Conservation (phyloP, 2,888 invertebrate genomes). For the Philereme vetulata region DNA sequence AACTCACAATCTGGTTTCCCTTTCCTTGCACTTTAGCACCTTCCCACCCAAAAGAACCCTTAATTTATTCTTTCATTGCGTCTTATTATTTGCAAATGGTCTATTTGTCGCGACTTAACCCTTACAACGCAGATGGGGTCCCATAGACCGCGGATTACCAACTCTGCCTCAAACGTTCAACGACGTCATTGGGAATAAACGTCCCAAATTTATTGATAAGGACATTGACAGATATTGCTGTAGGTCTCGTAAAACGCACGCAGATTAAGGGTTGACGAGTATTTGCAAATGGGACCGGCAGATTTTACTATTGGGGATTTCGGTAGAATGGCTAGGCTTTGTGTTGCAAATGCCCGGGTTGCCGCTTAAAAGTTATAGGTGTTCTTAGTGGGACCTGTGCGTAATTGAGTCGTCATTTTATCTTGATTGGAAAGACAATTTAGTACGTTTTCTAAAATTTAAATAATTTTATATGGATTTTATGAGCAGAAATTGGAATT, state of each 20-base stretch:
- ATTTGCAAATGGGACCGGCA: constrained; percentile 78
- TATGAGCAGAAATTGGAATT: too few relatives aligned
- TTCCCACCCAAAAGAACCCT: constrained; percentile 49
- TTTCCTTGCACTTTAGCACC: constrained; percentile 36
- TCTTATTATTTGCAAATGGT: constrained; percentile 84
- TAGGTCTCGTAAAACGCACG: constrained; percentile 79
- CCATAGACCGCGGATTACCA: constrained; percentile 75
- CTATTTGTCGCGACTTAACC: constrained; percentile 83
- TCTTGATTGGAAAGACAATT: constrained; percentile 22
- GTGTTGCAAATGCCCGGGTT: constrained; percentile 56
- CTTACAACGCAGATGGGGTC: constrained; percentile 80
- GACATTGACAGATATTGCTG: constrained; percentile 82
- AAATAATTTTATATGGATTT: too few relatives aligned
- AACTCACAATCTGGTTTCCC: constrained; percentile 25
- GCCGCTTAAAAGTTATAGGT: constrained; percentile 42
- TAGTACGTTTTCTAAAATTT: too few relatives aligned
- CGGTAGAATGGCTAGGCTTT: constrained; percentile 59
- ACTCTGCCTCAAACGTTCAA: constrained; percentile 76
- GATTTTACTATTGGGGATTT: constrained; percentile 63
- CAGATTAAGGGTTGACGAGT: constrained; percentile 77
- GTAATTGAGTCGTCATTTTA: constrained; percentile 33
- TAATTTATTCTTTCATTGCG: constrained; percentile 83
- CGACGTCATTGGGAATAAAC: constrained; percentile 78
- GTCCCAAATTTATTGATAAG: constrained; percentile 81
- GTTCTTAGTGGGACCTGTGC: constrained; percentile 24